phyloP scores from a whole-genome alignment of 2,113 vertebrate genomes.

The Larimichthys polyactis region DNA sequence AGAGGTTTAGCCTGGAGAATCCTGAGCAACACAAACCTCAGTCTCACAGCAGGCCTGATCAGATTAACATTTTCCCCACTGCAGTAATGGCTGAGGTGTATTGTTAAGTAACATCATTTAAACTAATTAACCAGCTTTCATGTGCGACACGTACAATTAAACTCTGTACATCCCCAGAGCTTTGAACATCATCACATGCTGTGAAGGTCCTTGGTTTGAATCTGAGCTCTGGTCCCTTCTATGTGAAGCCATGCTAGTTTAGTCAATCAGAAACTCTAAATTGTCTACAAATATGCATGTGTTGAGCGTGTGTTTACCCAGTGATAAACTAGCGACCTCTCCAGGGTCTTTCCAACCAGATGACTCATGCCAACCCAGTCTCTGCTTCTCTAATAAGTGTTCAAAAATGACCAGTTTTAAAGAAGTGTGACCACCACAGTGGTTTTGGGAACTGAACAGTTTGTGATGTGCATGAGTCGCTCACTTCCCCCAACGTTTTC shows the following conservation, averaged over 20 bases:
- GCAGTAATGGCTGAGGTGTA: constrained; percentile 15
- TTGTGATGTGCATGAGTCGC: not conserved
- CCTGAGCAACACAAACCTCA: constrained; percentile 50
- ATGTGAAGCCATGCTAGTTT: constrained; percentile 4
- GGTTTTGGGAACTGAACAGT: constrained; percentile 29
- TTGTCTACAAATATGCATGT: constrained; percentile 33
- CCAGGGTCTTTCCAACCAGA: constrained; percentile 13
- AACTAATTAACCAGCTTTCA: constrained; percentile 2
- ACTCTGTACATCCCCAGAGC: not conserved
- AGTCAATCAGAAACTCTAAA: constrained; percentile 61
- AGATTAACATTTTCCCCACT: constrained; percentile 56
- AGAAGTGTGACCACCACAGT: not conserved
- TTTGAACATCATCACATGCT: not conserved
- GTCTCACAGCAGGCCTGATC: constrained; percentile 46
- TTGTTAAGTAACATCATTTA: not conserved
- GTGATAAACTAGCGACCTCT: constrained; percentile 41
- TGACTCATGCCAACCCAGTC: constrained; percentile 11
- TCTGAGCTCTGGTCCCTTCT: not conserved
- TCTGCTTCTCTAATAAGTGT: not conserved
- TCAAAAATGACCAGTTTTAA: not conserved
- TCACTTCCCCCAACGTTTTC: constrained; percentile 29
- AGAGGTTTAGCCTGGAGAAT: constrained; percentile 66
- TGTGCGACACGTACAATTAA: not conserved
- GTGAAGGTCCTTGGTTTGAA: not conserved
- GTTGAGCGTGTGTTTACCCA: constrained; percentile 30